Conservation (phyloP, 2,113 vertebrate species). For the Leucosticte australis region DNA sequence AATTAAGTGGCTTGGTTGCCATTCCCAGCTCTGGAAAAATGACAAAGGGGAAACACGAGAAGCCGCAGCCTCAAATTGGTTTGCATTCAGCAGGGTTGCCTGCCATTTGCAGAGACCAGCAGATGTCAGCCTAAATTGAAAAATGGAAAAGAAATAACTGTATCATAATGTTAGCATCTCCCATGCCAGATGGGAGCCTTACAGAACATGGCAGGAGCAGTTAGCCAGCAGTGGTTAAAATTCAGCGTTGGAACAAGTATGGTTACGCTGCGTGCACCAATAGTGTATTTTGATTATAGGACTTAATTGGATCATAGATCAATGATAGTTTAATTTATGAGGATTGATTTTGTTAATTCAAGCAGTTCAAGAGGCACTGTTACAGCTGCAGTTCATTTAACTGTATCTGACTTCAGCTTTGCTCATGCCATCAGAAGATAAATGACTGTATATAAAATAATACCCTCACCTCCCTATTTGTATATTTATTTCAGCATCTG, state of each 20-base stretch:
- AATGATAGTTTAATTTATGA: conserved; percentile 74
- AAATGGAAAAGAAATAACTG: conserved; percentile 58
- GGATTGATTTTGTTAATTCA: conserved; percentile 79
- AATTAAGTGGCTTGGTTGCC: conserved; percentile 53
- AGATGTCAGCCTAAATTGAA: conserved; percentile 82
- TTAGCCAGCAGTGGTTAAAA: conserved; percentile 61
- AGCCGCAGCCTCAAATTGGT: not conserved
- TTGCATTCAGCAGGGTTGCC: conserved; percentile 51
- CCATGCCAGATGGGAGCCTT: conserved; percentile 65
- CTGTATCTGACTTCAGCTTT: conserved; percentile 64
- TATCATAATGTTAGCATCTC: conserved; percentile 40
- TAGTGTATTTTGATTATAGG: conserved; percentile 58
- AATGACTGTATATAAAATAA: conserved; percentile 32
- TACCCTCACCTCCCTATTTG: not conserved
- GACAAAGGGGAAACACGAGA: conserved; percentile 61
- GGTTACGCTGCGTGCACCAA: not conserved
- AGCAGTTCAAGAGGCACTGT: conserved; percentile 70
- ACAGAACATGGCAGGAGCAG: conserved; percentile 37
- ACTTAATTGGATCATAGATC: conserved; percentile 70
- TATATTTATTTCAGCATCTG: conserved; percentile 47
- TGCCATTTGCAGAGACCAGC: conserved; percentile 69
- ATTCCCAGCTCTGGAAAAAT: conserved; percentile 41
- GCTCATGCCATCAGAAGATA: conserved; percentile 54
- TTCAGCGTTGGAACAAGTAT: conserved; percentile 25
- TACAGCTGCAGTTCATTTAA: conserved; percentile 66